Evolutionary conservation across 2,888 invertebrate species (phyloP).

Genomic region (Ophonus ardosiacus): DNA sequence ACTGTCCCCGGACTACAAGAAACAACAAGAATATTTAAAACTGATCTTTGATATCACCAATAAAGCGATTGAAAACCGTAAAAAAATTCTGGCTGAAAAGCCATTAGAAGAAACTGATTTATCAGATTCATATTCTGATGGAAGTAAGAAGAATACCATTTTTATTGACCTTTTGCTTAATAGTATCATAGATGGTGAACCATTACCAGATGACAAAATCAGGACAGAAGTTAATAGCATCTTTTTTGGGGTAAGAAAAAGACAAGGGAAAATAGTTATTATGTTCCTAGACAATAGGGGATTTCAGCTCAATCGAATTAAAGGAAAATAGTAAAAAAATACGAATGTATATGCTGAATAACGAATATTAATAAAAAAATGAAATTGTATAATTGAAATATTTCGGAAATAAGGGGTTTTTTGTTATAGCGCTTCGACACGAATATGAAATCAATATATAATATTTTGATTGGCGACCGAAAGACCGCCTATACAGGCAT

Average conservation of each 20-base stretch:
- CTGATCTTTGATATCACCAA: slow-evolving; percentile 8
- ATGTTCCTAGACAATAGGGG: no score
- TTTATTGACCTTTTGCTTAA: not conserved
- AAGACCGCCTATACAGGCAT: no score
- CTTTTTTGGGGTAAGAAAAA: not conserved
- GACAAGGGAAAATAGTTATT: no score
- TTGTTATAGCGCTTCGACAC: no score
- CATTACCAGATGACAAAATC: not conserved
- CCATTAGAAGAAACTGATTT: not conserved
- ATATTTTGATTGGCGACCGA: no score
- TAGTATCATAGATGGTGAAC: not conserved
- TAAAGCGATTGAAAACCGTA: slow-evolving; percentile 23
- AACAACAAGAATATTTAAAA: slow-evolving; percentile 17
- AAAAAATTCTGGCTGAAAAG: not conserved
- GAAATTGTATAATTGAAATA: no score
- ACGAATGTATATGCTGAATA: no score
- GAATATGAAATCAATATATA: no score
- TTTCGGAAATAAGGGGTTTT: no score
- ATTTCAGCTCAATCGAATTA: no score
- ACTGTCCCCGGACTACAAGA: not conserved
- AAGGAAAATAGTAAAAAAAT: no score
- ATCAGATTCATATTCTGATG: not conserved
- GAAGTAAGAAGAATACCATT: not conserved
- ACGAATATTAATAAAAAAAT: no score
- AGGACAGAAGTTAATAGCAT: not conserved